Evolutionary conservation across 2,888 invertebrate species (phyloP), one percentile per base, ranked within the genome.

Genomic region (Heliconius charithonia): DNA sequence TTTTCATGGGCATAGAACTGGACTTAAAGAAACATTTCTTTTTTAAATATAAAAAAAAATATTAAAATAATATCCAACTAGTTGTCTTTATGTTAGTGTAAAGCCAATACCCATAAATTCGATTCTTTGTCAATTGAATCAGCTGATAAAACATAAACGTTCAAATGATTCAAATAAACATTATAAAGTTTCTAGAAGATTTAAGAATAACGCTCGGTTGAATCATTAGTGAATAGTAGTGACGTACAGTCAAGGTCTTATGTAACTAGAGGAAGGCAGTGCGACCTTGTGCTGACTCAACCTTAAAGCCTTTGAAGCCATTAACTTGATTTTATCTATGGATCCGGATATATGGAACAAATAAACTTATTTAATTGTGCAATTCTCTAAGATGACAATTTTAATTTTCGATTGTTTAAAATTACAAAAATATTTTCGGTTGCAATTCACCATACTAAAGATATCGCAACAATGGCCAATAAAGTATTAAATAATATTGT

Each of bases 211-310:
- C 16, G n/a, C 25, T 27, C 4, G 27, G 67, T 59, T 62, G 66
- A 78, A 62, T 73, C 59, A 56, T 76, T 72, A 65, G 72, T 80
- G 79, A 78, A 78, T 63, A 76, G 67, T 69, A 6, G 27, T 76
- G 69, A 80, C 76, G 80, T 80, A 56, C 62, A 73, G 27, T 45
- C 72, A 81, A 81, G 81, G 81, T 77, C 63, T 75, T 16, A 66
- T 75, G 66, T 78, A 75, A 72, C 78, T 79, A 79, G 62, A 81
- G 74, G 78, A 81, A 80, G 81, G 37, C 45, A 32, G 72, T 65
- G n/a, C 65, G 81, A 70, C 81, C 81, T 81, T 72, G 81, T 32
- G 25, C n/a, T 78, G 81, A 81, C 45, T 81, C 81, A 80, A 63
- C 63, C 25, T 63, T 63, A 63, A 4, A 56, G 62, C 56, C 25